These are phyloP conservation scores for Oreotrochilus melanogaster DNA, from an alignment of 2,113 vertebrate genomes.

Conservation along the genomic window DNA sequence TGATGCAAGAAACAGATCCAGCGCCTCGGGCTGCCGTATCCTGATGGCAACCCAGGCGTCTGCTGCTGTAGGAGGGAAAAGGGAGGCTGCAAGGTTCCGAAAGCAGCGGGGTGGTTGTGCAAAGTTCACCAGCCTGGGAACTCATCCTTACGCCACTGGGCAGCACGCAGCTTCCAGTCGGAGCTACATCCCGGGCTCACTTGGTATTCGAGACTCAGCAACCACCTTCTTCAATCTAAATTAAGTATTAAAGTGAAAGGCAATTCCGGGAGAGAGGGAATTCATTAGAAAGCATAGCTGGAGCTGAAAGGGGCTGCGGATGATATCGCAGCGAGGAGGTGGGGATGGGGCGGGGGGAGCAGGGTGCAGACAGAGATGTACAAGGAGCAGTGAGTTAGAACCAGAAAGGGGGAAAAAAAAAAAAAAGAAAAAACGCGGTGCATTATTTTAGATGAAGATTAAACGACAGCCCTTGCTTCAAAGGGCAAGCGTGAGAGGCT, in stretches of 20 bases:
- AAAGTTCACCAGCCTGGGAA: background rate
- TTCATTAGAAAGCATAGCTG: background rate
- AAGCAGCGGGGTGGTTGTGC: background rate
- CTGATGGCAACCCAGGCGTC: background rate
- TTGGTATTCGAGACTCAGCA: background rate
- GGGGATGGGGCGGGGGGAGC: background rate
- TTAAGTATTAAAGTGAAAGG: constrained; percentile 5
- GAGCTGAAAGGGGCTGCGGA: background rate
- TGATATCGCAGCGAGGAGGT: fast-evolving
- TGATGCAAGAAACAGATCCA: background rate
- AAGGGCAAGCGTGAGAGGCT: background rate
- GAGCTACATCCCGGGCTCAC: background rate
- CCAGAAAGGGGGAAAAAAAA: background rate
- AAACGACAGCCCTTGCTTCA: constrained; percentile 2
- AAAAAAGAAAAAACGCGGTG: background rate
- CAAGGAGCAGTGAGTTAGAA: background rate
- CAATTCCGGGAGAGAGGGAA: background rate
- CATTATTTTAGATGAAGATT: background rate
- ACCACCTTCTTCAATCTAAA: constrained; percentile 15
- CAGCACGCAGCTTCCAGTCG: background rate
- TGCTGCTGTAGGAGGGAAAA: background rate
- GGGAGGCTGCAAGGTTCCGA: background rate
- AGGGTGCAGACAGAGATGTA: background rate
- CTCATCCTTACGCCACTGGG: background rate
- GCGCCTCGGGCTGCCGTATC: background rate